Percentiles rank a stretch among this genome's conserved stretches.
Evolutionary conservation across 2,888 invertebrate genomes (phyloP).

Genomic region (Protonemura montana): DNA sequence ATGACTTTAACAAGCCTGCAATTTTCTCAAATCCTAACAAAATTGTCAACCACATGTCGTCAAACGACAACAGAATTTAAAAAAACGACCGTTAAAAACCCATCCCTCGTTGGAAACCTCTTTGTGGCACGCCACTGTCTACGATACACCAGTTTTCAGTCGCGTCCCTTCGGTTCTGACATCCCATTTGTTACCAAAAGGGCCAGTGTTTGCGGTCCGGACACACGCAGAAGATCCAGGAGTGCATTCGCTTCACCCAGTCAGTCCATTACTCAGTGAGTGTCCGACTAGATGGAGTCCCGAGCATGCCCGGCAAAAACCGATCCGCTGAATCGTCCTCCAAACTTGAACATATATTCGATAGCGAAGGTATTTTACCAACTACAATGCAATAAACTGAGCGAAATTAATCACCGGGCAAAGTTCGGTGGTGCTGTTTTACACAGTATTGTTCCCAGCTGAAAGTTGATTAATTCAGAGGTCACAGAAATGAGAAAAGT

Average conservation of each 20-base stretch:
- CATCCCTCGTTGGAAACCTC: too few relatives aligned
- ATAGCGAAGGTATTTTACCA: neutral
- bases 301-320: neutral
- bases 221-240: neutral
- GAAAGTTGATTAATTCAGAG: neutral
- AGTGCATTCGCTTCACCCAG: neutral
- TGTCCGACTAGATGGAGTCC: neutral
- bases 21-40: too few relatives aligned
- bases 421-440: neutral
- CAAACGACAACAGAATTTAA: too few relatives aligned
- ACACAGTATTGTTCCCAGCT: neutral
- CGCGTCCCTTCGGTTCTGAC: neutral
- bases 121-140: neutral
- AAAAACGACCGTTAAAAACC: too few relatives aligned
- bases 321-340: neutral
- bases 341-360: neutral
- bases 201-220: neutral
- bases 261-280: neutral
- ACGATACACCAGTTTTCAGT: neutral
- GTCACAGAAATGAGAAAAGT: neutral
- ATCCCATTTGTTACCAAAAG: neutral
- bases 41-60: too few relatives aligned
- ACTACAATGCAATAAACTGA: constrained; percentile 34
- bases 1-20: too few relatives aligned
- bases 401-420: neutral